Conservation (phyloP, 2,113 vertebrate species). For the Dicaeum eximium region DNA sequence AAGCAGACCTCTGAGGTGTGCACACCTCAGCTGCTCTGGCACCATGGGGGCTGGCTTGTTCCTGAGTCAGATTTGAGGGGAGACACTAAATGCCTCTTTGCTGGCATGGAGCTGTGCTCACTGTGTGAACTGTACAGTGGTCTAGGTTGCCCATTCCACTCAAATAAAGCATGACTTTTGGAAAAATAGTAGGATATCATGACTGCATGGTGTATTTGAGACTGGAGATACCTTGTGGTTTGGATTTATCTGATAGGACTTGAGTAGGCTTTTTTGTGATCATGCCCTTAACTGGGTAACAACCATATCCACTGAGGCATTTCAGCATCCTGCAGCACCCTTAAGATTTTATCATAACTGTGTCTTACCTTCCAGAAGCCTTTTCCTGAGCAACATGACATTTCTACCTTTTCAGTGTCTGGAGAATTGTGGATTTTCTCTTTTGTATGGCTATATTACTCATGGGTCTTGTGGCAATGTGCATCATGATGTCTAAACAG, state of each 20-base stretch:
- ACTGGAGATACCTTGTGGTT: not conserved
- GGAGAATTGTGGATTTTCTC: not conserved
- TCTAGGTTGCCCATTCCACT: not conserved
- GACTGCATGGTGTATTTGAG: not conserved
- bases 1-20: not conserved
- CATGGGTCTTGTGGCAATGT: not conserved
- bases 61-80: not conserved
- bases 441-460: not conserved
- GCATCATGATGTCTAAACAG: not conserved
- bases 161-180: not conserved
- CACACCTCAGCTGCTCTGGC: not conserved
- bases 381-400: not conserved
- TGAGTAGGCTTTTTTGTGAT: not conserved
- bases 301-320: not conserved
- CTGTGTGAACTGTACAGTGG: not conserved
- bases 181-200: not conserved
- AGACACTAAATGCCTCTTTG: not conserved
- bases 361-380: not conserved
- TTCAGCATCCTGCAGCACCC: not conserved
- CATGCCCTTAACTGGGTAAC: not conserved
- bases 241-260: not conserved
- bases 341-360: not conserved
- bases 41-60: not conserved
- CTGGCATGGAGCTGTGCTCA: not conserved
- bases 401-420: not conserved